phyloP scores from a whole-genome alignment of 2,113 vertebrate genomes.

The Rhinolophus ferrumequinum region DNA sequence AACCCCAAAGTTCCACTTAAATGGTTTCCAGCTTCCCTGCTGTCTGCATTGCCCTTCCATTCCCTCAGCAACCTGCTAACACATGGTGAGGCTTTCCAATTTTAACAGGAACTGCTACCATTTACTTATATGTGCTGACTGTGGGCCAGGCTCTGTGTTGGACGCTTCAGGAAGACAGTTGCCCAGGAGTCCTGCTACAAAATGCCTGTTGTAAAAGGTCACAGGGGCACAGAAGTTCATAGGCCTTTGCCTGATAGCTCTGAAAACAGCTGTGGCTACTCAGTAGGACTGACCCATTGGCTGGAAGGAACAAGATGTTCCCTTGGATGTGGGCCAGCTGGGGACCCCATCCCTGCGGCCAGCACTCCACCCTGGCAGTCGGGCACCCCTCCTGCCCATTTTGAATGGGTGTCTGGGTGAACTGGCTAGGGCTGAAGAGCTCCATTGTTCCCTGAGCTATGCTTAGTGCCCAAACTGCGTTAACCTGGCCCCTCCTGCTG shows the following conservation, averaged over 20 bases:
- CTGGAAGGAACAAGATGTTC: background rate
- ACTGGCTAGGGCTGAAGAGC: background rate
- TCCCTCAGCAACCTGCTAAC: background rate
- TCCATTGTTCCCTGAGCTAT: background rate
- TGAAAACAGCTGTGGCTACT: background rate
- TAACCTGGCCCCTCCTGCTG: background rate
- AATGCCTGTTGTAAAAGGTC: background rate
- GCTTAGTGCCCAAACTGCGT: background rate
- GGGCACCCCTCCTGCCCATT: background rate
- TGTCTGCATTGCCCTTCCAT: background rate
- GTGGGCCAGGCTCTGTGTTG: background rate
- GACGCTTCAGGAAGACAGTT: background rate
- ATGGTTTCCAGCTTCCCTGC: background rate
- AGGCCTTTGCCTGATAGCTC: background rate
- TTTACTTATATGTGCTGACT: background rate
- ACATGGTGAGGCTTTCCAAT: background rate
- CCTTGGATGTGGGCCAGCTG: background rate
- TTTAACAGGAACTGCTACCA: background rate
- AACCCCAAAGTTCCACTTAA: background rate
- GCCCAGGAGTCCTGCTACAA: background rate
- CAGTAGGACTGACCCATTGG: background rate
- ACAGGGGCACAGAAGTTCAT: background rate
- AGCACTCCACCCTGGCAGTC: background rate
- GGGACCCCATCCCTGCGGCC: background rate
- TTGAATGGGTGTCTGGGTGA: background rate